Evolutionary conservation across 2,797 vertebrate species (phyloP), one percentile per base, ranked within the genome.

Genomic region (Myiotriccus ornatus): DNA sequence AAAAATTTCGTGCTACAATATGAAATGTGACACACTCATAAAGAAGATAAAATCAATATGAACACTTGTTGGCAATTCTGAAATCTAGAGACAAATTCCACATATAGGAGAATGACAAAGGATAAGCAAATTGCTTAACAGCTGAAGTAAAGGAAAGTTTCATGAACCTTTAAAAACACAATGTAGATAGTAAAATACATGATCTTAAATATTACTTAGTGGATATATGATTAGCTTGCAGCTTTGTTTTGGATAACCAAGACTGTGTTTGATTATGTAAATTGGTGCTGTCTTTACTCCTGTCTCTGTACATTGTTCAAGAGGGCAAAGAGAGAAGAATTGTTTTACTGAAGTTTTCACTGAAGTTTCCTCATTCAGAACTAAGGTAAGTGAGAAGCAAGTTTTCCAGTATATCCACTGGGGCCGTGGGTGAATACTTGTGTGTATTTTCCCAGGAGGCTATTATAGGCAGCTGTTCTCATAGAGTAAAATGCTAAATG

Each of bases 81-180:
- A 89, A 50, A 75, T 57, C 15, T 35, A 56, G 25, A 43, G 32
- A 24, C 19, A n/a, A 74, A 41, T 59, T 69, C 7, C 25, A 22
- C 0, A 0, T 50, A 6, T 2, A 62, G 24, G 8, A 71, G 19
- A 62, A 73, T 7, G 16, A 46, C 8, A 20, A 50, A 67, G 41
- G 52, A 68, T 34, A 71, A 83, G 30, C 13, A 62, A 67, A 84
- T 37, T 19, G 4, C 23, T 65, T 47, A 55, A 71, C 80, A 65
- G 13, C 20, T 46, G 37, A 65, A 53, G 46, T 67, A 44, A 76
- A 59, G 14, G 1, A 24, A 73, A 18, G 3, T 71, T 89, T 80
- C 10, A 82, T 63, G 6, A 52, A 56, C 60, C 23, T 35, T 34
- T 35, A 46, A 70, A 69, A 88, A 52, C 21, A 32, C 12, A 20